phyloP scores from a whole-genome alignment of 2,797 vertebrate species.

The Heterohyrax brucei region DNA sequence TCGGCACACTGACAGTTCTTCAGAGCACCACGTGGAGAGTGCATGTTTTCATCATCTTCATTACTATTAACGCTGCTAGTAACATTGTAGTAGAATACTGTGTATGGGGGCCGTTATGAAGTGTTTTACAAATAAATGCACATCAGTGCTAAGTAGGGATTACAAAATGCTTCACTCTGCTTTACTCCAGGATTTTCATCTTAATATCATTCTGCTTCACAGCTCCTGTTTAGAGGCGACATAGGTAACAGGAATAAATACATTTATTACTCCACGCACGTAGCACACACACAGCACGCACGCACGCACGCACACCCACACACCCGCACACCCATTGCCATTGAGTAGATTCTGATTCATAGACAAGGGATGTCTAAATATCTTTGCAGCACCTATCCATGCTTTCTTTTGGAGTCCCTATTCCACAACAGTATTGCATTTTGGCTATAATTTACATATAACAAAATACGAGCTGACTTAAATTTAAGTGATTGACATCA shows the following conservation, averaged over 20 bases:
- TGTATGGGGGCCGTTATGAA: background rate
- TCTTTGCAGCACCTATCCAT: background rate
- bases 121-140: background rate
- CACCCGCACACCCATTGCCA: too few relatives aligned
- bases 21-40: background rate
- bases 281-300: too few relatives aligned
- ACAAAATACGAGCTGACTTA: conserved; percentile 39
- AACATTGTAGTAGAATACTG: background rate
- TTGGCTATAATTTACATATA: conserved; percentile 8
- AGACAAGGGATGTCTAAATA: background rate
- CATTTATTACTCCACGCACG: too few relatives aligned
- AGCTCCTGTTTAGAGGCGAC: background rate
- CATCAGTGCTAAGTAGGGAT: background rate
- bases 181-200: background rate
- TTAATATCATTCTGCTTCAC: background rate
- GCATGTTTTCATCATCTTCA: background rate
- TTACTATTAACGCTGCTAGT: background rate
- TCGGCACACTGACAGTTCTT: background rate
- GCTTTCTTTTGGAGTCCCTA: background rate
- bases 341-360: background rate
- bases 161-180: background rate
- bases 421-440: background rate
- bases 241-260: background rate
- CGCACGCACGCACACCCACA: too few relatives aligned
- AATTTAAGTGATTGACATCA: conserved; percentile 21